Evolutionary conservation across 2,888 invertebrate genomes (phyloP).

Genomic region (Mayetiola destructor): DNA sequence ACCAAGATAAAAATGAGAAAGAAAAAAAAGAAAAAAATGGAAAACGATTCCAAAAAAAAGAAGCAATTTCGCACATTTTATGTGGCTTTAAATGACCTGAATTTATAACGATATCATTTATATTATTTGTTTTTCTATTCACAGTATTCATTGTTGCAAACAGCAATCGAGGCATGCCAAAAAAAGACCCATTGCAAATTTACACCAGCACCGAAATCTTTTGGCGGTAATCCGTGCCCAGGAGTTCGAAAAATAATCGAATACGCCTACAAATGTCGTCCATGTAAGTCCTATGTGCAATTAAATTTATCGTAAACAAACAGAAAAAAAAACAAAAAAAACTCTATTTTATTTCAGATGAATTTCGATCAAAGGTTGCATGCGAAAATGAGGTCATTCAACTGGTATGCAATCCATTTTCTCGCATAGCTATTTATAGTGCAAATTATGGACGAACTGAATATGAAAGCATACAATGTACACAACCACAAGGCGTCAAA

Average conservation of each 20-base stretch:
- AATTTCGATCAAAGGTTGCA: constrained; percentile 84
- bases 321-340: not conserved
- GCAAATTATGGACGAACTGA: constrained; percentile 87
- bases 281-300: constrained; percentile 56
- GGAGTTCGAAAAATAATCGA: constrained; percentile 83
- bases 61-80: no score
- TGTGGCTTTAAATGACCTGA: no score
- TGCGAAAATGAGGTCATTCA: constrained; percentile 83
- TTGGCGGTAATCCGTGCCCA: constrained; percentile 86
- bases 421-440: constrained; percentile 81
- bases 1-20: no score
- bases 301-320: not conserved
- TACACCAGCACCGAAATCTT: constrained; percentile 71
- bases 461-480: constrained; percentile 78
- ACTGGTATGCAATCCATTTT: constrained; percentile 74
- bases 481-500: constrained; percentile 70
- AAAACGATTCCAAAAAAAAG: no score
- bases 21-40: no score
- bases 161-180: constrained; percentile 85
- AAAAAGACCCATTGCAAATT: constrained; percentile 87
- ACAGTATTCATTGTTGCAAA: constrained; percentile 83
- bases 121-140: constrained; percentile 17
- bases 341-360: constrained; percentile 46
- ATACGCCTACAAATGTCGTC: constrained; percentile 91
- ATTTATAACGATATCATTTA: no score